phyloP scores from a whole-genome alignment of 2,888 invertebrate genomes.

The Atherix ibis region DNA sequence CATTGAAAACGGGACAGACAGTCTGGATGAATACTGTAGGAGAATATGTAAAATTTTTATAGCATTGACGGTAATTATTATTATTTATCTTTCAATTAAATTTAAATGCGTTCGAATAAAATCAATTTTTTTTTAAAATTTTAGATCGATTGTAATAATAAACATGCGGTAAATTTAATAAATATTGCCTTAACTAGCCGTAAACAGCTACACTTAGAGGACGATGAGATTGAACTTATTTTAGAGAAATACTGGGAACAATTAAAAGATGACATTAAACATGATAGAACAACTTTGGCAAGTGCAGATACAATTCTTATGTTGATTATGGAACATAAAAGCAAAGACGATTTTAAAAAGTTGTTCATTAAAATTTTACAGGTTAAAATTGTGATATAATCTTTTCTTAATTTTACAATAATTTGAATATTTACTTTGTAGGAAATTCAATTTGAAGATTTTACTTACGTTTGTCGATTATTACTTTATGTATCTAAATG shows the following conservation, averaged over 20 bases:
- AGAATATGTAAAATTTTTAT: conserved; percentile 28
- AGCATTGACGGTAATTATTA: conserved; percentile 25
- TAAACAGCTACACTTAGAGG: conserved; percentile 21
- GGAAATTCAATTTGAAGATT: no score
- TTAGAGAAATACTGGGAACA: conserved; percentile 26
- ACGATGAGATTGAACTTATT: conserved; percentile 27
- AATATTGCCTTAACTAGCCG: conserved; percentile 21
- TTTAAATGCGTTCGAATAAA: not conserved
- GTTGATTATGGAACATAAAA: conserved; percentile 17
- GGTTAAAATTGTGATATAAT: no score
- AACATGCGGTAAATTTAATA: conserved; percentile 21
- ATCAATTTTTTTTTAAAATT: conserved; percentile 1
- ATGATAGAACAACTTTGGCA: conserved; percentile 11
- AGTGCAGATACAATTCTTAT: conserved; percentile 17
- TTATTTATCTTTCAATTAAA: not conserved
- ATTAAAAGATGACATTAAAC: conserved; percentile 19
- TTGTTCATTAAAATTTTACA: conserved; percentile 8
- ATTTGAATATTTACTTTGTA: no score
- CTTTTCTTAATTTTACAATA: no score
- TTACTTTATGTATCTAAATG: no score
- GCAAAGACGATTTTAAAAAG: conserved; percentile 22
- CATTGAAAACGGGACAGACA: conserved; percentile 6
- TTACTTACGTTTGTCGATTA: no score
- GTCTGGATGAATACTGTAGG: conserved; percentile 23
- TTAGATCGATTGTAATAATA: conserved; percentile 24